Conservation (phyloP, 2,888 invertebrate genomes). For the Hecatera dysodea region DNA sequence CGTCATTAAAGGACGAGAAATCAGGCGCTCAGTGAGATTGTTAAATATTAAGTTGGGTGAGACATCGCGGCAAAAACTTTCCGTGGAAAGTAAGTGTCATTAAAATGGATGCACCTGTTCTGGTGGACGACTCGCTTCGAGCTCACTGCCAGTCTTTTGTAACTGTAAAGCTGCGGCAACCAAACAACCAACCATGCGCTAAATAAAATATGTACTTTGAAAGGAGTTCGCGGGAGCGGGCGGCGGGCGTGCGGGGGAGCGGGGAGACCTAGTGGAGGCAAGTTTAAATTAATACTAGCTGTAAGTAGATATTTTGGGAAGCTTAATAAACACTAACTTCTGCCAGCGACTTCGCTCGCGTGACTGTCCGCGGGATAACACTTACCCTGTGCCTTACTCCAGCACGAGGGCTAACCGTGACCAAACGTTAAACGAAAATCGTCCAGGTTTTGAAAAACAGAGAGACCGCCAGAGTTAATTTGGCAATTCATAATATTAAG, state of each 20-base stretch:
- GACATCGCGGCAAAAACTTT: background rate
- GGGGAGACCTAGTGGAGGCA: too few species aligned
- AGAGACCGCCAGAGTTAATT: too few species aligned
- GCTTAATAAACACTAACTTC: background rate
- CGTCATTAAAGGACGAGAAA: background rate
- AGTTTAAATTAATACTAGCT: background rate
- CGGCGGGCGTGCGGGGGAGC: background rate
- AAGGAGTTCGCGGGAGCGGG: slow-evolving; percentile 5
- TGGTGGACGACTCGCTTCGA: too few species aligned
- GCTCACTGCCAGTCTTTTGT: background rate
- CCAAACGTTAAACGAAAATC: too few species aligned
- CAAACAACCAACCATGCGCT: slow-evolving; percentile 26
- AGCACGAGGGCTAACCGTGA: too few species aligned
- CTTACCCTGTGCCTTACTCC: too few species aligned
- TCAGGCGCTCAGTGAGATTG: background rate
- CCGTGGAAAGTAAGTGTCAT: too few species aligned
- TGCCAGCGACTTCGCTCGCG: background rate
- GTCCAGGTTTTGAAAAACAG: too few species aligned
- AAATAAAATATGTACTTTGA: slow-evolving; percentile 40
- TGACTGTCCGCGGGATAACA: too few species aligned
- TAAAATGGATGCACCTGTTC: too few species aligned
- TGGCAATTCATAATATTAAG: too few species aligned
- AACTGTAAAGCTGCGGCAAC: slow-evolving; percentile 3
- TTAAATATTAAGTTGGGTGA: background rate
- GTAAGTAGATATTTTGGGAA: background rate